phyloP scores from a whole-genome alignment of 2,888 invertebrate genomes.

The Ophion ventricosus region DNA sequence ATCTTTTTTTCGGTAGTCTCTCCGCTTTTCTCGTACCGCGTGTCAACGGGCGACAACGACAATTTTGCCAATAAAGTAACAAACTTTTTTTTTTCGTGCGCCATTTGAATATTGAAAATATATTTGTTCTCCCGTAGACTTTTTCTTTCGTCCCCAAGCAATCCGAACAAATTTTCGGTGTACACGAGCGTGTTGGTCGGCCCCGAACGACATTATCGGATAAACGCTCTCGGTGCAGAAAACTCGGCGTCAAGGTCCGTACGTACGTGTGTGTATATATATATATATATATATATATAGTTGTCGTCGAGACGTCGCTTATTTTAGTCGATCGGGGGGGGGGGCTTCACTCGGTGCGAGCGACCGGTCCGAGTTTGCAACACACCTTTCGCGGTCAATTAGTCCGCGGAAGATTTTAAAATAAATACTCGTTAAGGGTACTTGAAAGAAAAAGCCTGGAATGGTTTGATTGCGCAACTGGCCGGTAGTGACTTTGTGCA shows the following conservation, averaged over 20 bases:
- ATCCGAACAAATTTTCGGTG: too few species aligned
- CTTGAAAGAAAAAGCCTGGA: constrained; percentile 75
- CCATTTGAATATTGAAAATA: too few species aligned
- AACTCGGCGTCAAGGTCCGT: too few species aligned
- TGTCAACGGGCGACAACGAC: too few species aligned
- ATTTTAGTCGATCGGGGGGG: constrained; percentile 69
- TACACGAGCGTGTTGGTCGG: neutral
- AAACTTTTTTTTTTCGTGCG: too few species aligned
- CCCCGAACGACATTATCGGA: constrained; percentile 36
- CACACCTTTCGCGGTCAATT: constrained; percentile 75
- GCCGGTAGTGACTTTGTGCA: constrained; percentile 37
- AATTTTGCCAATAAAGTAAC: too few species aligned
- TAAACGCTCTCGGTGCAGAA: constrained; percentile 42
- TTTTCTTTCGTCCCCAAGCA: too few species aligned
- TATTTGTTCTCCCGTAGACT: too few species aligned
- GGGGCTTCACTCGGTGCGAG: constrained; percentile 51
- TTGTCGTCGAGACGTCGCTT: constrained; percentile 64
- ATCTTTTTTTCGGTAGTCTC: too few species aligned
- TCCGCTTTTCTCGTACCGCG: too few species aligned
- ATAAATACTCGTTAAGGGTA: constrained; percentile 79
- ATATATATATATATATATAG: neutral
- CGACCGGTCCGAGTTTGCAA: neutral
- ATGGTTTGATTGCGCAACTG: constrained; percentile 74
- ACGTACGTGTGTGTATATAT: neutral
- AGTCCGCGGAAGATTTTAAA: constrained; percentile 77